A percentile compares a stretch with the other conserved stretches of the same genome.
phyloP scores from a whole-genome alignment of 2,888 invertebrate species.

The Perizoma flavofasciatum region DNA sequence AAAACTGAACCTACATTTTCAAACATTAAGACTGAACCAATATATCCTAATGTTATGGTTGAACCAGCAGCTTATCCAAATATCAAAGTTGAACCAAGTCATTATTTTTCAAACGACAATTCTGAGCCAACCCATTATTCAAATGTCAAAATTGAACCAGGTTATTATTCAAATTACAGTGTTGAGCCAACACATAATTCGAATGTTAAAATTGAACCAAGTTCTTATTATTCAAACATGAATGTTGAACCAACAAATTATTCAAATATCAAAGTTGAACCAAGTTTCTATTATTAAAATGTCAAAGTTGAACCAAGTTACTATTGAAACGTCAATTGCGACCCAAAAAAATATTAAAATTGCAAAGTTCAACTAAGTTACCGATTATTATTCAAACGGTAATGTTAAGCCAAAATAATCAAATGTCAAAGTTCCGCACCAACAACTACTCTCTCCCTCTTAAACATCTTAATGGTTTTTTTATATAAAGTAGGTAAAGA shows the following conservation, averaged over 20 bases:
- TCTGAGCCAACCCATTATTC: conserved; percentile 1
- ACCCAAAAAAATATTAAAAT: neutral
- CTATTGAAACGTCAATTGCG: neutral
- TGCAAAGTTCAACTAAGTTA: no score
- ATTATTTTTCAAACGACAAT: neutral
- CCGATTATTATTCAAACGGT: no score
- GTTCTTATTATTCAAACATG: neutral
- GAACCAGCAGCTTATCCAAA: conserved; percentile 2
- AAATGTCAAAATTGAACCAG: neutral
- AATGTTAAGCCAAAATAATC: no score
- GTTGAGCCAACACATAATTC: neutral
- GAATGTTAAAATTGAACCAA: conserved; percentile 2
- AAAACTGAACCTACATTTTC: neutral
- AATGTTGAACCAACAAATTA: no score
- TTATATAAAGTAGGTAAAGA: no score
- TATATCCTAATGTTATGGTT: neutral
- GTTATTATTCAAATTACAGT: neutral
- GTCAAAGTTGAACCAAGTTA: no score
- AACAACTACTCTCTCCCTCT: no score
- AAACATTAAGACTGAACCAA: conserved; percentile 1
- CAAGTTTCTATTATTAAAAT: no score
- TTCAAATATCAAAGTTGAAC: no score
- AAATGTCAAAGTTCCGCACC: no score
- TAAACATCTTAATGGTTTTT: no score
- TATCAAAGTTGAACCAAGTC: neutral